phyloP scores from a whole-genome alignment of 2,113 vertebrate genomes.

The Vulpes vulpes region DNA sequence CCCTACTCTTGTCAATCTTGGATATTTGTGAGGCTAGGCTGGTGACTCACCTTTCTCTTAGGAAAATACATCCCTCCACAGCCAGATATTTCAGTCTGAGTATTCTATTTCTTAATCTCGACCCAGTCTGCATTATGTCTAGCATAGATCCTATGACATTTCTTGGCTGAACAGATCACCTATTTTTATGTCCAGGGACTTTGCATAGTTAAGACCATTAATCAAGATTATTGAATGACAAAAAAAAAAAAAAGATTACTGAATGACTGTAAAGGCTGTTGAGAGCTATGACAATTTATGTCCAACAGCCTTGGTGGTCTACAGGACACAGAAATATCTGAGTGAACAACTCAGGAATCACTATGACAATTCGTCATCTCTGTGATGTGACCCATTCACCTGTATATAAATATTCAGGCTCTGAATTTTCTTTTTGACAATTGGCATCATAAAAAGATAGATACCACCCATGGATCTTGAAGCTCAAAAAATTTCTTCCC shows the following conservation, averaged over 20 bases:
- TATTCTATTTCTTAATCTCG: neutral
- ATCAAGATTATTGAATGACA: neutral
- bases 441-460: neutral
- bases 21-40: neutral
- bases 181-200: slow-evolving; percentile 47
- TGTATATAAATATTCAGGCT: neutral
- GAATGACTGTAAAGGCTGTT: neutral
- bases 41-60: neutral
- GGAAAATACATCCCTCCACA: neutral
- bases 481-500: neutral
- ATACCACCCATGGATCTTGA: neutral
- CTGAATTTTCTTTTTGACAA: neutral
- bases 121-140: neutral
- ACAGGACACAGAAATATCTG: neutral
- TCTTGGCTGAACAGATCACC: neutral
- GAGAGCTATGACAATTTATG: neutral
- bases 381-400: neutral
- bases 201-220: neutral
- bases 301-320: neutral
- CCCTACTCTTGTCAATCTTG: neutral
- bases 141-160: neutral
- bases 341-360: neutral
- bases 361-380: neutral
- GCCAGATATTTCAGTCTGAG: neutral
- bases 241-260: neutral